Evolutionary conservation across 2,888 invertebrate genomes (phyloP).

Genomic region (Cabera pusaria): DNA sequence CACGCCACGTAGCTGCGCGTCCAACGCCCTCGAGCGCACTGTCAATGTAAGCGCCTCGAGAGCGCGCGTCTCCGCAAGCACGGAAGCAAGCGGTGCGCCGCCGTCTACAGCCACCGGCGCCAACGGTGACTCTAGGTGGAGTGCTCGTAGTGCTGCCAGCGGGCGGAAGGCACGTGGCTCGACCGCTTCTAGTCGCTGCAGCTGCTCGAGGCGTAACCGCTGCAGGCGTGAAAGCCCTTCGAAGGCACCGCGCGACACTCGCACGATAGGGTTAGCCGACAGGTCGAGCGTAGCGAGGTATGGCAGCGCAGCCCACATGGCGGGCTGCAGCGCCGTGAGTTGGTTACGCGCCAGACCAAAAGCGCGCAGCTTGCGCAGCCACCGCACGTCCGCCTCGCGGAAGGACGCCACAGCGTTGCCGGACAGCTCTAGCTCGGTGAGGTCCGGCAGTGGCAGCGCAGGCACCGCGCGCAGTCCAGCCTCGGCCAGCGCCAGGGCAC

Average conservation of each 20-base stretch:
- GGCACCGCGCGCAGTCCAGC: constrained; percentile 88
- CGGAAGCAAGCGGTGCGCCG: constrained; percentile 53
- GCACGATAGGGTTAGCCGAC: constrained; percentile 90
- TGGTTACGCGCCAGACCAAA: constrained; percentile 88
- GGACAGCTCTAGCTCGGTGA: constrained; percentile 89
- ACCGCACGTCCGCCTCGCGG: constrained; percentile 85
- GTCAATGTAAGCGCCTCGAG: constrained; percentile 73
- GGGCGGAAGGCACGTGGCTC: constrained; percentile 87
- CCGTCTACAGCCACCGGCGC: constrained; percentile 61
- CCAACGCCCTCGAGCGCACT: constrained; percentile 86
- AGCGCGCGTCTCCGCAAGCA: constrained; percentile 38
- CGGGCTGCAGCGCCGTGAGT: constrained; percentile 86
- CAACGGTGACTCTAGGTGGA: constrained; percentile 86
- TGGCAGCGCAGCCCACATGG: constrained; percentile 86
- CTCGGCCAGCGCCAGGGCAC: constrained; percentile 86
- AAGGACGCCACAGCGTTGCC: constrained; percentile 86
- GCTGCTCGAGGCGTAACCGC: constrained; percentile 86
- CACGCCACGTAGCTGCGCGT: constrained; percentile 87
- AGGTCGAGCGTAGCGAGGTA: constrained; percentile 88
- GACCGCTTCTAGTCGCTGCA: constrained; percentile 86
- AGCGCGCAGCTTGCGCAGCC: constrained; percentile 85
- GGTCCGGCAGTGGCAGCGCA: constrained; percentile 84
- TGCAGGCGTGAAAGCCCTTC: constrained; percentile 86
- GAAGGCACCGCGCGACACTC: constrained; percentile 85
- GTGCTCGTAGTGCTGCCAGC: constrained; percentile 85